phyloP scores from a whole-genome alignment of 2,888 invertebrate species.

The Iphiclides podalirius region DNA sequence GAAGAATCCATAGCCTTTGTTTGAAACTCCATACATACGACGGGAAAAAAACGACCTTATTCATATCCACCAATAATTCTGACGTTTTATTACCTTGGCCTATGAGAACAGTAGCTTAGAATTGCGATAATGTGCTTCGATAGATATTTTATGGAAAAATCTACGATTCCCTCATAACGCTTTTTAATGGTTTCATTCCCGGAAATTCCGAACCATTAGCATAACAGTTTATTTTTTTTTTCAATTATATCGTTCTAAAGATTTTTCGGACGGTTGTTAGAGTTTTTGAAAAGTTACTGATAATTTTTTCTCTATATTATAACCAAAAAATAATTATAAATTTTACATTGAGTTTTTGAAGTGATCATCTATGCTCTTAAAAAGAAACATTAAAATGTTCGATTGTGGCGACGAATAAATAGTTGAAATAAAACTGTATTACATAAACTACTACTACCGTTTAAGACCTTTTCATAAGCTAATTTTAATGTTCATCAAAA shows the following conservation, averaged over 20 bases:
- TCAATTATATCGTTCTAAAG: neutral
- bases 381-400: no score
- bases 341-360: no score
- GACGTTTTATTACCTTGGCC: slow-evolving; percentile 41
- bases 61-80: slow-evolving; percentile 49
- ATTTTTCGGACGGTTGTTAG: neutral
- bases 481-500: no score
- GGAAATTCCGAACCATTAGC: slow-evolving; percentile 9
- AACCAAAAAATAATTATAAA: no score
- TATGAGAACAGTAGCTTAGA: slow-evolving; percentile 49
- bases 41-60: slow-evolving; percentile 40
- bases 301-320: no score
- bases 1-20: slow-evolving; percentile 37
- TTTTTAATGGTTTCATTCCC: slow-evolving; percentile 10
- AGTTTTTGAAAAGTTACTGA: neutral
- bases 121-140: slow-evolving; percentile 28
- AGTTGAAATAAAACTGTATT: no score
- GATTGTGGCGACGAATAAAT: no score
- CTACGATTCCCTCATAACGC: slow-evolving; percentile 2
- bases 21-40: slow-evolving; percentile 27
- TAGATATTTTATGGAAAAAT: slow-evolving; percentile 20
- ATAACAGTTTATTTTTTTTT: neutral
- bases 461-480: no score
- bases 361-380: no score
- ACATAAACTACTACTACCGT: no score